Evolutionary conservation across 2,888 invertebrate genomes (phyloP).

Genomic region (Cantharis flavilabris): DNA sequence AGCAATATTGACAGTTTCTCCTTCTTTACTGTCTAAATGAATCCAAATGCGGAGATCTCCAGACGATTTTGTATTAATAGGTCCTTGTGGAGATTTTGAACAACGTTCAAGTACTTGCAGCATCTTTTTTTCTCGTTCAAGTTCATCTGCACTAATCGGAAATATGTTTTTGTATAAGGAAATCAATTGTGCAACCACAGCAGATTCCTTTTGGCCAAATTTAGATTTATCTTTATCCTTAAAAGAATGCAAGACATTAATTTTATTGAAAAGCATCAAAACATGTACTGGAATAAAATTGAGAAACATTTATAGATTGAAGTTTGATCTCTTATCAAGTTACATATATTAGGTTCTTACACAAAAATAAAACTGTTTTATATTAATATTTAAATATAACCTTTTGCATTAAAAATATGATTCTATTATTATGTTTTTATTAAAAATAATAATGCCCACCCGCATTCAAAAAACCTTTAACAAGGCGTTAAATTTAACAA

Average conservation of each 20-base stretch:
- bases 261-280: neutral
- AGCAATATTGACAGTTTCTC: conserved; percentile 64
- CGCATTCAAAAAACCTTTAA: too few species aligned
- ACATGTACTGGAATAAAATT: neutral
- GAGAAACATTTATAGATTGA: neutral
- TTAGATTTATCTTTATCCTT: conserved; percentile 59
- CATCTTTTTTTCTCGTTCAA: conserved; percentile 76
- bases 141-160: conserved; percentile 75
- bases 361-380: too few species aligned
- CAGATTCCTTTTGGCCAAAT: conserved; percentile 71
- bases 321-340: too few species aligned
- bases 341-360: too few species aligned
- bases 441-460: too few species aligned
- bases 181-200: conserved; percentile 79
- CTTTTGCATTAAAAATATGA: too few species aligned
- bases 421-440: too few species aligned
- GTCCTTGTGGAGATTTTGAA: conserved; percentile 64
- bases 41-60: conserved; percentile 84
- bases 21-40: conserved; percentile 67
- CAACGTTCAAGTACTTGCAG: conserved; percentile 72
- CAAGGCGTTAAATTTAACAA: too few species aligned
- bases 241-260: neutral
- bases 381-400: too few species aligned
- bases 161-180: conserved; percentile 77
- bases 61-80: conserved; percentile 67